phyloP scores from a whole-genome alignment of 2,113 vertebrate genomes.

The Hyla sarda region DNA sequence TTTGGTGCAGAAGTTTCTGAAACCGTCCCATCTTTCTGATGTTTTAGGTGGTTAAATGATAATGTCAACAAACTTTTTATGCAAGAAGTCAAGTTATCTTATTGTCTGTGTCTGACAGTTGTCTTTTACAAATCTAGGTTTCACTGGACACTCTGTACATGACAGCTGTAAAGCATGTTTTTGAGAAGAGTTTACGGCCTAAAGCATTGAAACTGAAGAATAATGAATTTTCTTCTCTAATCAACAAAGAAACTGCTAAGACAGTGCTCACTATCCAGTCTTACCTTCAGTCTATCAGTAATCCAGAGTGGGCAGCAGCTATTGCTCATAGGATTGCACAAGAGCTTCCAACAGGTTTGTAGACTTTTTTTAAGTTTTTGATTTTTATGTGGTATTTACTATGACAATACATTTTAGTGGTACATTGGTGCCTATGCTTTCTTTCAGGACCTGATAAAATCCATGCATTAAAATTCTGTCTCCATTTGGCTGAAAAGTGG shows the following conservation, averaged over 20 bases:
- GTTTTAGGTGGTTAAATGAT: not conserved
- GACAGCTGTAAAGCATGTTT: constrained; percentile 84
- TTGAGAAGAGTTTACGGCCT: constrained; percentile 88
- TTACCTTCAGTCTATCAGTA: constrained; percentile 86
- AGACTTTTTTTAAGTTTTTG: not conserved
- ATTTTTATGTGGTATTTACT: not conserved
- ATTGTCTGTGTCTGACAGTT: not conserved
- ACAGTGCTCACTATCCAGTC: constrained; percentile 82
- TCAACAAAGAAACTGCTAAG: constrained; percentile 76
- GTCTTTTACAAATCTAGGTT: constrained; percentile 71
- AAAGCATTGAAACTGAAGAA: constrained; percentile 78
- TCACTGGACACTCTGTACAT: constrained; percentile 90
- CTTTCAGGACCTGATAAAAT: constrained; percentile 85
- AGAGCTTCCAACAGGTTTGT: constrained; percentile 87
- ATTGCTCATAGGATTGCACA: constrained; percentile 89
- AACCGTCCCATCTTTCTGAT: too few species aligned
- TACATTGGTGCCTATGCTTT: not conserved
- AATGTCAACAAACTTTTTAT: not conserved
- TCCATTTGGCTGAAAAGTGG: constrained; percentile 85
- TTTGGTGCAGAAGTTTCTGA: too few species aligned
- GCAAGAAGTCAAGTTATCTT: not conserved
- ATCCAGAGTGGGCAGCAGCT: constrained; percentile 89
- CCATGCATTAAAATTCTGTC: constrained; percentile 85
- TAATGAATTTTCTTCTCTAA: constrained; percentile 64
- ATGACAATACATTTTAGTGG: not conserved